Evolutionary conservation across 2,888 invertebrate genomes (phyloP).

Genomic region (Amphimallon solstitiale): DNA sequence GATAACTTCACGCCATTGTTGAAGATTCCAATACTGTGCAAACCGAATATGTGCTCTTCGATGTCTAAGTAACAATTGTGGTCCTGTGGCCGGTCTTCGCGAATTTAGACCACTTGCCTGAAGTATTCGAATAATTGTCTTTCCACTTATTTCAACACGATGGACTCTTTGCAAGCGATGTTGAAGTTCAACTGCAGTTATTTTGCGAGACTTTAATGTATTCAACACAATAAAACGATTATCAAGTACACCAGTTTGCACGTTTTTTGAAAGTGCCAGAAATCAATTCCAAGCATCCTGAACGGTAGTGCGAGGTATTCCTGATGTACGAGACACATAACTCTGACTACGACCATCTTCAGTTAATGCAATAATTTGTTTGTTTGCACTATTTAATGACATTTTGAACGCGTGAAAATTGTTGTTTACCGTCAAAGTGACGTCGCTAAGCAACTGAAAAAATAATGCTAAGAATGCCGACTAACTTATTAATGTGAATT

Average conservation of each 20-base stretch:
- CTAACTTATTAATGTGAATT: too few species aligned
- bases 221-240: conserved; percentile 5
- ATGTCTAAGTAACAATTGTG: background rate
- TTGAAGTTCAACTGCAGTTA: background rate
- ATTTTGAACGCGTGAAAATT: too few species aligned
- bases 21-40: background rate
- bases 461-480: too few species aligned
- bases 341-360: too few species aligned
- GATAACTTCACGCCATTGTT: background rate
- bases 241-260: background rate
- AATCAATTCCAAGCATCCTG: too few species aligned
- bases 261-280: too few species aligned
- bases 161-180: background rate
- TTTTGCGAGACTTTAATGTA: background rate
- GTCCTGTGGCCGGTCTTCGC: conserved; percentile 1
- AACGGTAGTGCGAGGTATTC: too few species aligned
- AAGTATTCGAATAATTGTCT: background rate
- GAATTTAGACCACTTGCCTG: background rate
- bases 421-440: too few species aligned
- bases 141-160: background rate
- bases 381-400: too few species aligned
- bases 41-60: background rate
- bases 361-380: too few species aligned
- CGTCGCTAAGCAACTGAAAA: too few species aligned
- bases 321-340: too few species aligned